phyloP scores from a whole-genome alignment of 2,113 vertebrate genomes.

The Hydrolagus affinis region DNA sequence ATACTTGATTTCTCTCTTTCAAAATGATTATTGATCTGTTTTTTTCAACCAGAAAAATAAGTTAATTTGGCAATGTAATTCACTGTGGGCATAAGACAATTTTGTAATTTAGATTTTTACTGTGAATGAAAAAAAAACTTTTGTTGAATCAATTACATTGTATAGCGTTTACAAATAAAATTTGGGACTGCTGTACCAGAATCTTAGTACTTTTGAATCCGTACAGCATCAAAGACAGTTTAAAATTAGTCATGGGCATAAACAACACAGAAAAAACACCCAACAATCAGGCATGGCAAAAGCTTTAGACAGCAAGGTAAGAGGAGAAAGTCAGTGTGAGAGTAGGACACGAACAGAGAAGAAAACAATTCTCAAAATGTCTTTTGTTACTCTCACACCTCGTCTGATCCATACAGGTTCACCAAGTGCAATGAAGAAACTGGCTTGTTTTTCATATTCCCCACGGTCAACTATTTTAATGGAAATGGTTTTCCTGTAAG shows the following conservation, averaged over 20 bases:
- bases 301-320: constrained; percentile 46
- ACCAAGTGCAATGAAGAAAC: constrained; percentile 88
- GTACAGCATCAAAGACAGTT: constrained; percentile 29
- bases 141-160: neutral
- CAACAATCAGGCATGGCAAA: constrained; percentile 46
- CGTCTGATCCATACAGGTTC: constrained; percentile 81
- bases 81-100: neutral
- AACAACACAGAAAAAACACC: constrained; percentile 21
- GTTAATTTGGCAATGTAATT: neutral
- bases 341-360: constrained; percentile 64
- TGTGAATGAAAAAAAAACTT: constrained; percentile 1
- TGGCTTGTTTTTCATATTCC: constrained; percentile 88
- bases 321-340: constrained; percentile 67
- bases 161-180: neutral
- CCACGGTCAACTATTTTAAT: constrained; percentile 86
- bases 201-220: neutral
- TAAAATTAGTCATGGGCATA: constrained; percentile 22
- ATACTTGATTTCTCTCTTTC: neutral
- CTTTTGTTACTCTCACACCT: constrained; percentile 83
- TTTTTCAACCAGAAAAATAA: neutral
- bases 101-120: neutral
- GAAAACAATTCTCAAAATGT: constrained; percentile 58
- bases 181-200: neutral
- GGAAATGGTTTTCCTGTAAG: constrained; percentile 84
- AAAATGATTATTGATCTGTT: neutral